Conservation (phyloP, 2,888 invertebrate genomes). For the Siphlonurus alternatus region DNA sequence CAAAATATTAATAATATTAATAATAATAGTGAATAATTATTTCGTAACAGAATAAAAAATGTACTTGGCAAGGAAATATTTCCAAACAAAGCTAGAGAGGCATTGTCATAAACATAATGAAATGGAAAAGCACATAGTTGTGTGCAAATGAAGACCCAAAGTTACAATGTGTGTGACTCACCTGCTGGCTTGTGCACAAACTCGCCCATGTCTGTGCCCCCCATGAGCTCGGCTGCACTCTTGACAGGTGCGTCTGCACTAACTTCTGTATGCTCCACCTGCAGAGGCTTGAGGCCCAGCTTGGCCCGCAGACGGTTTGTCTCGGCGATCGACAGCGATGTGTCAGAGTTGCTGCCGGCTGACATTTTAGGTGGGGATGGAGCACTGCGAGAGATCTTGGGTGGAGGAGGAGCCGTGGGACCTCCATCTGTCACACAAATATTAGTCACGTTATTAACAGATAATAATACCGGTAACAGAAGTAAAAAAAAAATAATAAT, state of each 20-base stretch:
- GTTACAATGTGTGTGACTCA: too few relatives aligned
- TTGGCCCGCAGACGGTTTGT: slow-evolving; percentile 83
- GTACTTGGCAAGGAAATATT: too few relatives aligned
- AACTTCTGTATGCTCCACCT: slow-evolving; percentile 33
- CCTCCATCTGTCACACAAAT: slow-evolving; percentile 12
- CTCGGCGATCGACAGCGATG: slow-evolving; percentile 54
- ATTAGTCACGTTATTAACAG: too few relatives aligned
- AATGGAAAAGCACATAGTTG: too few relatives aligned
- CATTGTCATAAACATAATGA: too few relatives aligned
- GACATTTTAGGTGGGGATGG: slow-evolving; percentile 24
- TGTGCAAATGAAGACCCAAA: too few relatives aligned
- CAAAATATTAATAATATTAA: too few relatives aligned
- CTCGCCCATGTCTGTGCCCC: slow-evolving; percentile 41
- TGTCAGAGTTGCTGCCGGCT: slow-evolving; percentile 15
- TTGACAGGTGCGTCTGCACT: slow-evolving; percentile 19
- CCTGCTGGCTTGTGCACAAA: slow-evolving; percentile 73
- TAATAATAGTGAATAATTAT: too few relatives aligned
- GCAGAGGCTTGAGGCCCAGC: slow-evolving; percentile 83
- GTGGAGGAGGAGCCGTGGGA: slow-evolving; percentile 9
- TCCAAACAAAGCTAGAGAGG: too few relatives aligned
- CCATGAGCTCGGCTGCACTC: slow-evolving; percentile 18
- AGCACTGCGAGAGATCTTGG: slow-evolving; percentile 13
- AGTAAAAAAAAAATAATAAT: slow-evolving; percentile 10
- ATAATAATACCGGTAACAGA: too few relatives aligned
- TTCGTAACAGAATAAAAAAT: too few relatives aligned